A percentile compares a stretch with the other conserved stretches of the same genome.
Evolutionary conservation across 2,797 vertebrate genomes (phyloP).

Genomic region (Enteromius paludinosus): DNA sequence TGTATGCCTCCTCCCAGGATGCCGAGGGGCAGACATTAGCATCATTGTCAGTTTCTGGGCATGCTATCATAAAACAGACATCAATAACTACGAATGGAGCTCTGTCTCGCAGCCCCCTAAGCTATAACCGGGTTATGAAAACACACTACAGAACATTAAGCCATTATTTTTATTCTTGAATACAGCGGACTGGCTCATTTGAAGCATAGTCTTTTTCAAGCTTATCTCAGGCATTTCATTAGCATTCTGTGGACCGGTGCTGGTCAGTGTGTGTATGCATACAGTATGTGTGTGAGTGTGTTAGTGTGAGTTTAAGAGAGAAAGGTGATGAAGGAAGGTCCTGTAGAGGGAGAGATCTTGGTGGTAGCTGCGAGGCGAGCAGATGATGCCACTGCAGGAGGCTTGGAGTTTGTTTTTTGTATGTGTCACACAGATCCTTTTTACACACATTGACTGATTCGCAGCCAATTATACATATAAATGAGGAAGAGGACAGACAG

Average conservation of each 20-base stretch:
- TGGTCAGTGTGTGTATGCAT: conserved; percentile 35
- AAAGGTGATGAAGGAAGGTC: conserved; percentile 22
- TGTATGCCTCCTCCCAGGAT: conserved; percentile 56
- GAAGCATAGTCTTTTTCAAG: conserved; percentile 61
- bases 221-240: conserved; percentile 76
- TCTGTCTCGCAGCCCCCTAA: conserved; percentile 63
- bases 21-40: conserved; percentile 79
- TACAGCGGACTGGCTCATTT: conserved; percentile 73
- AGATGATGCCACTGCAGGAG: conserved; percentile 73
- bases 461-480: conserved; percentile 10
- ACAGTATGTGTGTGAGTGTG: conserved; percentile 17
- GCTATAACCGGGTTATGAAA: conserved; percentile 60
- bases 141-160: conserved; percentile 53
- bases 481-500: neutral
- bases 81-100: conserved; percentile 74
- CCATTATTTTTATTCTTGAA: conserved; percentile 78
- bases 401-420: conserved; percentile 58
- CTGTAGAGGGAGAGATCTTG: conserved; percentile 12
- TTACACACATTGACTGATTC: conserved; percentile 29
- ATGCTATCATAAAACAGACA: conserved; percentile 78
- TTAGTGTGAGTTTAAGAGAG: conserved; percentile 12
- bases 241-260: conserved; percentile 66
- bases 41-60: conserved; percentile 70
- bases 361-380: conserved; percentile 65
- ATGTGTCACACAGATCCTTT: conserved; percentile 66